A percentile compares a stretch with the other conserved stretches of the same genome.
These are phyloP conservation scores for Vimba vimba DNA, from an alignment of 2,113 vertebrate species.

Conservation along the genomic window DNA sequence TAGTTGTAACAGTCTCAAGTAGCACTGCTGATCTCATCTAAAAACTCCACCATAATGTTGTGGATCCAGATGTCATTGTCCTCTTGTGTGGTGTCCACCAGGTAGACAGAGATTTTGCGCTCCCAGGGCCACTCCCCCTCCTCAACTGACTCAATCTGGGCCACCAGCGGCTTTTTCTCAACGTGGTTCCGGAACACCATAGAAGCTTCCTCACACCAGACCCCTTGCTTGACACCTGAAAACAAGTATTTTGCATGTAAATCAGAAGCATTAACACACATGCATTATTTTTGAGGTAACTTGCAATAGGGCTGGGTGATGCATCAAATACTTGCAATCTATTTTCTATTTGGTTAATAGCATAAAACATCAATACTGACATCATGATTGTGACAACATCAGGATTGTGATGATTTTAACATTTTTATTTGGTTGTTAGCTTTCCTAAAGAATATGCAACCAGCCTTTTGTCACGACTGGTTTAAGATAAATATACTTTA, in stretches of 20 bases:
- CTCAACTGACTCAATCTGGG: constrained; percentile 81
- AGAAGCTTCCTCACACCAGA: constrained; percentile 90
- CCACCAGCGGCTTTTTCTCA: constrained; percentile 89
- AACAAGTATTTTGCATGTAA: constrained; percentile 10
- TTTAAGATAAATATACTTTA: not conserved
- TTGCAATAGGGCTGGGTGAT: not conserved
- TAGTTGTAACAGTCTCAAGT: constrained; percentile 27
- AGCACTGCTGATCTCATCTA: constrained; percentile 60
- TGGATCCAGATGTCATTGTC: constrained; percentile 91
- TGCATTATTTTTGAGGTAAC: not conserved
- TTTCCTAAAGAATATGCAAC: not conserved
- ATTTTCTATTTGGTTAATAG: not conserved
- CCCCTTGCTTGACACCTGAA: constrained; percentile 81
- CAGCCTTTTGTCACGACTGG: not conserved
- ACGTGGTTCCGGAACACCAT: constrained; percentile 93
- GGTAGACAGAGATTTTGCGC: constrained; percentile 80
- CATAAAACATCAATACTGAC: not conserved
- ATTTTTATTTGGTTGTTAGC: not conserved
- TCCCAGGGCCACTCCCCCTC: constrained; percentile 80
- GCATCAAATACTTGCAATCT: not conserved
- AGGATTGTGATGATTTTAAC: not conserved
- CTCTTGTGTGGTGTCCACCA: constrained; percentile 87
- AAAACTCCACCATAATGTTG: constrained; percentile 83
- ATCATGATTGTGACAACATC: not conserved
- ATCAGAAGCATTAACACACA: not conserved